Percentiles rank a stretch among this genome's conserved stretches.
Conservation (phyloP, 2,113 vertebrate species). For the Podilymbus podiceps region DNA sequence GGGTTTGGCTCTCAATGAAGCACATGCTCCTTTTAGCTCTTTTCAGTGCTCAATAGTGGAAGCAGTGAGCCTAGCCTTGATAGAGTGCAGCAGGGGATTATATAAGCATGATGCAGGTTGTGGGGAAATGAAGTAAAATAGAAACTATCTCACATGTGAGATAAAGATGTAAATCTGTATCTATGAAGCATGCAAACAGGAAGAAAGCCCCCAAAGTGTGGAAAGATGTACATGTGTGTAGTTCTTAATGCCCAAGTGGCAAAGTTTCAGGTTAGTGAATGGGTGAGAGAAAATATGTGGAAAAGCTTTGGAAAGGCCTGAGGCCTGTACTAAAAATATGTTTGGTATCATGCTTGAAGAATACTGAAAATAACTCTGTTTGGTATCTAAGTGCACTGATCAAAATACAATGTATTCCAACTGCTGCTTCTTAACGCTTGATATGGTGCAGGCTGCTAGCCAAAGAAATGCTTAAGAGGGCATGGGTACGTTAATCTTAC, state of each 20-base stretch:
- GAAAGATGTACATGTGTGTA: not conserved
- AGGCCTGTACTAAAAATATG: not conserved
- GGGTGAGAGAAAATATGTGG: not conserved
- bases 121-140: not conserved
- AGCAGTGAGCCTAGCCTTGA: not conserved
- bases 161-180: not conserved
- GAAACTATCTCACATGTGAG: not conserved
- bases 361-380: not conserved
- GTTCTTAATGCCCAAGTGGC: not conserved
- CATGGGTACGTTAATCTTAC: not conserved
- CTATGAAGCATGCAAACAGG: not conserved
- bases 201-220: not conserved
- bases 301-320: not conserved
- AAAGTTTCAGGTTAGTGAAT: not conserved
- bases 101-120: not conserved
- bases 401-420: constrained; percentile 24
- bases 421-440: constrained; percentile 22
- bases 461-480: constrained; percentile 32
- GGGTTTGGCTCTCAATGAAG: not conserved
- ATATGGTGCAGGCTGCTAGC: constrained; percentile 23
- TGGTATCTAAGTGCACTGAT: not conserved
- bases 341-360: not conserved
- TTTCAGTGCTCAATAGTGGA: not conserved
- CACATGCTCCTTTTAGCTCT: not conserved
- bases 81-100: not conserved